phyloP scores from a whole-genome alignment of 2,888 invertebrate genomes.

The Macrophya alboannulata region DNA sequence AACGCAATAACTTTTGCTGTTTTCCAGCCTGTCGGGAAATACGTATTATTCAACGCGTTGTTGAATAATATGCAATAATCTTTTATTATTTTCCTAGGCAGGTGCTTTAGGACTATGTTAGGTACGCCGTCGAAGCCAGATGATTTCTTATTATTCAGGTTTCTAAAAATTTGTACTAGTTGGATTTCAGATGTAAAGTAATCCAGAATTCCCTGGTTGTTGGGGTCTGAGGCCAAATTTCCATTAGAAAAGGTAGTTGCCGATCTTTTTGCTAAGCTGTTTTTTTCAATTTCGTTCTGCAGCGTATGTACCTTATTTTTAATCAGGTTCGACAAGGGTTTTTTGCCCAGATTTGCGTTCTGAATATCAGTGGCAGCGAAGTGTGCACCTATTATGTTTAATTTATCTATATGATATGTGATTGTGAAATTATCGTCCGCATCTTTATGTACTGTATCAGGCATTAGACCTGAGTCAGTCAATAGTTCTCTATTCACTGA shows the following conservation, averaged over 20 bases:
- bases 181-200: background rate
- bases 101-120: slow-evolving; percentile 58
- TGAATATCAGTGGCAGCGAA: slow-evolving; percentile 49
- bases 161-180: slow-evolving; percentile 3
- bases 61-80: slow-evolving; percentile 59
- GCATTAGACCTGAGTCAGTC: background rate
- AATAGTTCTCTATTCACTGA: background rate
- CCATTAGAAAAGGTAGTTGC: slow-evolving; percentile 12
- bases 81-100: slow-evolving; percentile 42
- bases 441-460: background rate
- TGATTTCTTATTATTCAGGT: slow-evolving; percentile 58
- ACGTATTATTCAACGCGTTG: slow-evolving; percentile 48
- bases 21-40: slow-evolving; percentile 58
- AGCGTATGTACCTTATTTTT: slow-evolving; percentile 22
- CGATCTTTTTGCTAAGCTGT: background rate
- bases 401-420: background rate
- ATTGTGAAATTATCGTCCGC: background rate
- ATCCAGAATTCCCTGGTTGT: background rate
- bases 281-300: slow-evolving; percentile 30
- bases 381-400: slow-evolving; percentile 52
- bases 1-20: slow-evolving; percentile 60
- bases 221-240: slow-evolving; percentile 13
- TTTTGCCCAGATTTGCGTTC: background rate
- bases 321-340: background rate
- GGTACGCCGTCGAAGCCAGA: slow-evolving; percentile 54